Percentiles rank a stretch among this genome's conserved stretches.
These are phyloP conservation scores for Pseudococcus longispinus DNA, from an alignment of 2,888 invertebrate species.

Conservation along the genomic window DNA sequence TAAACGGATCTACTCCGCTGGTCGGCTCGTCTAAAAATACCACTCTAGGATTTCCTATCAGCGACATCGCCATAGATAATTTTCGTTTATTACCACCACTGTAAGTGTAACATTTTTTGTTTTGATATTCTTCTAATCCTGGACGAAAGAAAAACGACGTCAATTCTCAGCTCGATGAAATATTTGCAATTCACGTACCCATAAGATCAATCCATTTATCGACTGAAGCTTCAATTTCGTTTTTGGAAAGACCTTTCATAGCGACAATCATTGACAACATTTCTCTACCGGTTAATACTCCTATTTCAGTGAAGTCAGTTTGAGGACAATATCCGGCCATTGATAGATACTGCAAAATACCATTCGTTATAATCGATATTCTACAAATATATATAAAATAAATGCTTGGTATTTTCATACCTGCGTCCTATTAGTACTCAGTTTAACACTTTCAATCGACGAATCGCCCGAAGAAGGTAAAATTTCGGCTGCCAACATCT, in stretches of 20 bases:
- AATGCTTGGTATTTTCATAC: not conserved
- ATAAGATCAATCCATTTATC: slow-evolving; percentile 60
- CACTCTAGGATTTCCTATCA: slow-evolving; percentile 74
- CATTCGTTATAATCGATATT: not conserved
- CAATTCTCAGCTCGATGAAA: too few species aligned
- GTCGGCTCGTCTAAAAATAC: slow-evolving; percentile 71
- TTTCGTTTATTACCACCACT: slow-evolving; percentile 80
- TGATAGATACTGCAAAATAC: slow-evolving; percentile 70
- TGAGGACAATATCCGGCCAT: slow-evolving; percentile 91
- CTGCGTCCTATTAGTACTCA: slow-evolving; percentile 6
- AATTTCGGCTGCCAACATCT: slow-evolving; percentile 67
- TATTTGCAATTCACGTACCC: slow-evolving; percentile 57
- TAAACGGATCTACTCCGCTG: slow-evolving; percentile 80
- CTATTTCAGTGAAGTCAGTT: slow-evolving; percentile 81
- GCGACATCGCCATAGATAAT: slow-evolving; percentile 74
- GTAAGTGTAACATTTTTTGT: slow-evolving; percentile 62
- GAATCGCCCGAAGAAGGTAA: slow-evolving; percentile 64
- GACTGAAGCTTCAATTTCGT: slow-evolving; percentile 57
- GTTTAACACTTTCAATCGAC: slow-evolving; percentile 59
- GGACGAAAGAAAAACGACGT: not conserved
- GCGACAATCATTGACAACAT: slow-evolving; percentile 76
- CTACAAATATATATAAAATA: not conserved
- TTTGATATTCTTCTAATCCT: slow-evolving; percentile 58
- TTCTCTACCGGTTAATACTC: slow-evolving; percentile 77
- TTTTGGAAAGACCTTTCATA: slow-evolving; percentile 71